Evolutionary conservation across 2,888 invertebrate species (phyloP).

Genomic region (Euclidia mi): DNA sequence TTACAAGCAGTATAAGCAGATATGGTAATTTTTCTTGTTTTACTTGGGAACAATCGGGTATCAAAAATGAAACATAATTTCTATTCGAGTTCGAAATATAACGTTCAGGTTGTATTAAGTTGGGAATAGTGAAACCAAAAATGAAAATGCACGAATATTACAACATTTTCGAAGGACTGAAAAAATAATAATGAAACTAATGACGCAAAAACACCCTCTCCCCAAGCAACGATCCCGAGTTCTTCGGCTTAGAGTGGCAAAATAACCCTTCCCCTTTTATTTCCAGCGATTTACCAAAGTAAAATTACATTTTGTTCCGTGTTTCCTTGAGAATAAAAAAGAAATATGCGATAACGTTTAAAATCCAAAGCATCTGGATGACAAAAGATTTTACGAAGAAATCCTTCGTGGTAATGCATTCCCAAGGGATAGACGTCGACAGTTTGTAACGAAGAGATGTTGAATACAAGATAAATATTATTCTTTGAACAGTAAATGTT

Average conservation of each 20-base stretch:
- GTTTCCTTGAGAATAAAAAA: background rate
- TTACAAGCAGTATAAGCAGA: no score
- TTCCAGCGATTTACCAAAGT: background rate
- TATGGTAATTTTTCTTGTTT: no score
- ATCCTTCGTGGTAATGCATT: conserved; percentile 32
- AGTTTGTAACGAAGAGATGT: conserved; percentile 39
- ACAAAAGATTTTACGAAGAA: conserved; percentile 34
- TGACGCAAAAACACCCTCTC: conserved; percentile 5
- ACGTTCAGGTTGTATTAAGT: no score
- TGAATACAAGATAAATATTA: conserved; percentile 42
- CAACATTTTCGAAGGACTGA: no score
- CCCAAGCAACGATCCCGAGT: background rate
- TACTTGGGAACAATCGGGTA: no score
- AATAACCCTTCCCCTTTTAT: conserved; percentile 8
- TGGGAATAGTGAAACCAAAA: no score
- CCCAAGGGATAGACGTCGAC: conserved; percentile 38
- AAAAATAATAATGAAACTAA: conserved; percentile 3
- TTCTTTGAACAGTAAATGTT: background rate
- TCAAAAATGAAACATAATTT: no score
- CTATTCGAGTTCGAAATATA: no score
- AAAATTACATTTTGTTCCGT: conserved; percentile 9
- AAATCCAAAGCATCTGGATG: conserved; percentile 44
- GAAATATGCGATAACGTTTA: conserved; percentile 39
- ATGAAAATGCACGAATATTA: background rate
- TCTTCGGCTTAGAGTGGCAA: conserved; percentile 3